Conservation (phyloP, 64 coral and sea anemone species). For the Anthopleura sola region DNA sequence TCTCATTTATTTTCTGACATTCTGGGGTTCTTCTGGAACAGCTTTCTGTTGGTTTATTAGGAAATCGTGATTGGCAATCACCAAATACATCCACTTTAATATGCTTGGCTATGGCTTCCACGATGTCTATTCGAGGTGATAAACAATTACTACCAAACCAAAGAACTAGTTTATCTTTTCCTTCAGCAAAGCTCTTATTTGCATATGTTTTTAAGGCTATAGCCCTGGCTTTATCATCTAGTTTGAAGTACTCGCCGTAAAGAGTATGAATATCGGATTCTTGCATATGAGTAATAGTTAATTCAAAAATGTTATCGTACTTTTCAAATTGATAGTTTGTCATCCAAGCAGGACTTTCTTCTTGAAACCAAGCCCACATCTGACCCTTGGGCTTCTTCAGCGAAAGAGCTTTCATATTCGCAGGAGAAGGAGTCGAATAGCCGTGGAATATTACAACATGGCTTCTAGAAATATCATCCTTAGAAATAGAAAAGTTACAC, state of each 20-base stretch:
- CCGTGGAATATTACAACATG: conserved; percentile 37
- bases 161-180: conserved; percentile 26
- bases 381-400: conserved; percentile 6
- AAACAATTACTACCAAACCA: conserved; percentile 27
- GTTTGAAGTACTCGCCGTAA: conserved; percentile 24
- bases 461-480: conserved; percentile 22
- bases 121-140: conserved; percentile 3
- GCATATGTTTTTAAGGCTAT: not conserved
- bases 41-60: not conserved
- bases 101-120: not conserved
- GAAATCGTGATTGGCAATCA: no score
- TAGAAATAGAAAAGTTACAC: not conserved
- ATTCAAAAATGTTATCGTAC: conserved; percentile 45
- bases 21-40: not conserved
- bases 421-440: not conserved
- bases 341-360: conserved; percentile 29
- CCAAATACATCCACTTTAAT: no score
- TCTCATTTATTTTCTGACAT: conserved; percentile 2
- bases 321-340: not conserved
- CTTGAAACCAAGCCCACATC: conserved; percentile 46
- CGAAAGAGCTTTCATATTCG: not conserved
- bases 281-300: conserved; percentile 50
- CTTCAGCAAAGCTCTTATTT: not conserved
- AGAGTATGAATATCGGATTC: conserved; percentile 49
- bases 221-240: not conserved